These are phyloP conservation scores for Lasioglossum vierecki DNA, from an alignment of 2,888 invertebrate genomes.

Conservation along the genomic window DNA sequence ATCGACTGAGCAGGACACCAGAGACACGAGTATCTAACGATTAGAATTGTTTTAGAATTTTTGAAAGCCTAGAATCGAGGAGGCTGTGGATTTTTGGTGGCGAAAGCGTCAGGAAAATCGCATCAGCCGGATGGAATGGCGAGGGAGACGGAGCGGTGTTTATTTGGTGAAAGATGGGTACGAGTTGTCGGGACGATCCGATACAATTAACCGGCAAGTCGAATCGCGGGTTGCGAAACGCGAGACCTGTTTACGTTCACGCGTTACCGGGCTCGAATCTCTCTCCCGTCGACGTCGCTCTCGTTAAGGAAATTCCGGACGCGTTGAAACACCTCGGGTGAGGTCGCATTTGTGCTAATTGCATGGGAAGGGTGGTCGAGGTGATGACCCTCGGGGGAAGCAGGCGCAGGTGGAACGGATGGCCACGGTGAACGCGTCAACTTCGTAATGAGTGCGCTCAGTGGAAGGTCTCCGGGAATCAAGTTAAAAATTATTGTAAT, in stretches of 20 bases:
- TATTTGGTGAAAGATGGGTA: background rate
- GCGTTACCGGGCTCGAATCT: constrained; percentile 7
- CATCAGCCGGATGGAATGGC: background rate
- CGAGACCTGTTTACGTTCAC: constrained; percentile 2
- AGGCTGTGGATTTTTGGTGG: background rate
- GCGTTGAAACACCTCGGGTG: constrained; percentile 25
- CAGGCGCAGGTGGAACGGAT: constrained; percentile 41
- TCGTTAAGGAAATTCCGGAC: constrained; percentile 35
- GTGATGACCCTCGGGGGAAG: constrained; percentile 35
- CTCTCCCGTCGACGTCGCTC: background rate
- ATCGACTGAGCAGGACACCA: background rate
- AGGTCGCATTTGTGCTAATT: constrained; percentile 57
- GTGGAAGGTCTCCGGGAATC: constrained; percentile 25
- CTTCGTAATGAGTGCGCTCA: constrained; percentile 34
- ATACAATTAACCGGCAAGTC: background rate
- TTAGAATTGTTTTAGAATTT: background rate
- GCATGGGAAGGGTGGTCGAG: constrained; percentile 34
- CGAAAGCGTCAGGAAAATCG: background rate
- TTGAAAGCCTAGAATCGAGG: background rate
- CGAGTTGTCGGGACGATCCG: background rate
- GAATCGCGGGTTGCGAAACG: background rate
- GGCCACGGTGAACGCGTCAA: constrained; percentile 50
- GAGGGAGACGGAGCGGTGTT: background rate
- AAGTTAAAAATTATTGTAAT: constrained; percentile 44
- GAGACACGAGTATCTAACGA: background rate